Conservation (phyloP, 2,888 invertebrate genomes). For the Mimas tiliae region DNA sequence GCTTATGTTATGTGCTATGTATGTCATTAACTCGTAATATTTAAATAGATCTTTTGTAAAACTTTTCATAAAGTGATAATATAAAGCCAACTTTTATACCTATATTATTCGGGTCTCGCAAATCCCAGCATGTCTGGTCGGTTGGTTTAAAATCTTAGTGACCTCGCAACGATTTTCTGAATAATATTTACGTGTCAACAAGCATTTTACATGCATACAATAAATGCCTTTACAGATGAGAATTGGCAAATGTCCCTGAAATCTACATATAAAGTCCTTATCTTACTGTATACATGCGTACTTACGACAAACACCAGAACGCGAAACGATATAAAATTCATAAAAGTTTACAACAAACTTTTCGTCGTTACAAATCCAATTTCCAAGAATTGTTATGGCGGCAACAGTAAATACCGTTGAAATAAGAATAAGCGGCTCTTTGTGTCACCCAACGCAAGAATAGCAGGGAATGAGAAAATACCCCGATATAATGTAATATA, state of each 20-base stretch:
- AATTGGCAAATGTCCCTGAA: constrained; percentile 22
- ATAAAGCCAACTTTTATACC: neutral
- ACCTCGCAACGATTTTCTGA: neutral
- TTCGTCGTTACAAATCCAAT: constrained; percentile 65
- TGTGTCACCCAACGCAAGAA: constrained; percentile 54
- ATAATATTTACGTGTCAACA: neutral
- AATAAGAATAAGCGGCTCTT: constrained; percentile 66
- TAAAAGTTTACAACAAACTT: constrained; percentile 52
- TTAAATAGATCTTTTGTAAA: neutral
- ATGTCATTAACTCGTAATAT: neutral
- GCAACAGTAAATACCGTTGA: constrained; percentile 59
- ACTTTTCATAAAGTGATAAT: neutral
- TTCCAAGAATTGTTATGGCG: constrained; percentile 66
- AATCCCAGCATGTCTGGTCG: neutral
- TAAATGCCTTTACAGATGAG: constrained; percentile 14
- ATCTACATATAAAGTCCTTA: constrained; percentile 18
- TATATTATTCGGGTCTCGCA: neutral
- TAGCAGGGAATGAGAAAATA: constrained; percentile 56
- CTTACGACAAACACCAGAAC: constrained; percentile 27
- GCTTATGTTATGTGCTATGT: no score
- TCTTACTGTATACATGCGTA: constrained; percentile 25
- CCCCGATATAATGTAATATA: constrained; percentile 60
- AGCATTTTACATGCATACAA: constrained; percentile 3
- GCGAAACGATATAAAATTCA: constrained; percentile 38
- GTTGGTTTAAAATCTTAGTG: neutral